Percentiles rank a stretch among this genome's conserved stretches.
Evolutionary conservation across 2,797 vertebrate species (phyloP).

Genomic region (Artibeus jamaicensis): DNA sequence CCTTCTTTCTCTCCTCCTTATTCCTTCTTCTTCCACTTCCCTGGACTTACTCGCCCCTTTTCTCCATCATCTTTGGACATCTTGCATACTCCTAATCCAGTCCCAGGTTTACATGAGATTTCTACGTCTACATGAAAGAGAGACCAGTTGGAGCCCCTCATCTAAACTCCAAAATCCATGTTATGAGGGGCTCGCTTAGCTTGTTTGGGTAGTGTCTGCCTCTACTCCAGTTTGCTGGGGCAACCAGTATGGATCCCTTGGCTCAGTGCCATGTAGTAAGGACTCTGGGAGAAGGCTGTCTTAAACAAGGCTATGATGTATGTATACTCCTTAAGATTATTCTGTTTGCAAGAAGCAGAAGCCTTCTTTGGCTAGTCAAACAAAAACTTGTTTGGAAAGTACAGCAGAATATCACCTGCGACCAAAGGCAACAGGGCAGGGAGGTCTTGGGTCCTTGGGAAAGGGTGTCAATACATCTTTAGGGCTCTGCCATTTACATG

Average conservation of each 20-base stretch:
- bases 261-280: background rate
- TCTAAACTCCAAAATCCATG: background rate
- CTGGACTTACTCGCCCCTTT: background rate
- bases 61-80: background rate
- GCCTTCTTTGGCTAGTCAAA: background rate
- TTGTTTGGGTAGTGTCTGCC: background rate
- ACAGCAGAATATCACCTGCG: background rate
- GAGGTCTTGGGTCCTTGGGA: background rate
- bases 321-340: background rate
- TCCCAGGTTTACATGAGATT: background rate
- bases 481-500: background rate
- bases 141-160: background rate
- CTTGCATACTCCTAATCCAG: background rate
- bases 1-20: background rate
- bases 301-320: background rate
- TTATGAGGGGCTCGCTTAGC: background rate
- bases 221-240: background rate
- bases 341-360: background rate
- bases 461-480: background rate
- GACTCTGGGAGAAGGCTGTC: background rate
- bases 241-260: background rate
- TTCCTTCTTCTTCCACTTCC: background rate
- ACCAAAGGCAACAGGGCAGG: background rate
- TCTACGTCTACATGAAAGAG: background rate
- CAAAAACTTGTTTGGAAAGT: background rate